Evolutionary conservation across 2,888 invertebrate species (phyloP).

Genomic region (Acleris sparsana): DNA sequence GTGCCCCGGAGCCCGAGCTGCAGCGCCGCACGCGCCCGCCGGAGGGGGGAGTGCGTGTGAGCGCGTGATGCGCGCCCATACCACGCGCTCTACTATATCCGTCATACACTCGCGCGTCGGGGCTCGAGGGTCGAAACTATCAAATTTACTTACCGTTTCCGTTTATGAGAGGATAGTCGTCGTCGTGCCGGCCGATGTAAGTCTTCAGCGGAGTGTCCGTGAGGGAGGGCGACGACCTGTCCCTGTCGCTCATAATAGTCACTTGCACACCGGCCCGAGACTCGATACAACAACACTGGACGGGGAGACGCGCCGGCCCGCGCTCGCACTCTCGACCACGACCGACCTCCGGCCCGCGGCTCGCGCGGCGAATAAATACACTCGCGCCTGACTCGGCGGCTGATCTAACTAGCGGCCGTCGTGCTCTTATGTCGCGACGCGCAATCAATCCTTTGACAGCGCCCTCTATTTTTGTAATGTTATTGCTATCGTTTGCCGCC

Average conservation of each 20-base stretch:
- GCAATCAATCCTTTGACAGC: constrained; percentile 47
- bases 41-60: constrained; percentile 45
- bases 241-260: constrained; percentile 95
- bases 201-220: constrained; percentile 94
- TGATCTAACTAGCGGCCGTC: constrained; percentile 40
- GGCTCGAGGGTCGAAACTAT: constrained; percentile 40
- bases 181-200: constrained; percentile 92
- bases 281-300: constrained; percentile 56
- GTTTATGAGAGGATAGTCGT: constrained; percentile 90
- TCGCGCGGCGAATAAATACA: constrained; percentile 79
- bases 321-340: constrained; percentile 69
- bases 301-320: constrained; percentile 75
- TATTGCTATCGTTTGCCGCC: constrained; percentile 5
- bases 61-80: constrained; percentile 49
- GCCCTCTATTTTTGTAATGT: constrained; percentile 14
- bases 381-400: constrained; percentile 45
- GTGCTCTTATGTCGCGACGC: constrained; percentile 39
- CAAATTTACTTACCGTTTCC: constrained; percentile 85
- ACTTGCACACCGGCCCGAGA: constrained; percentile 52
- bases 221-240: constrained; percentile 94
- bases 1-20: constrained; percentile 46
- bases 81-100: constrained; percentile 37
- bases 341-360: constrained; percentile 82
- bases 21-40: constrained; percentile 43
- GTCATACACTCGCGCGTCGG: constrained; percentile 25